A percentile compares a stretch with the other conserved stretches of the same genome.
phyloP scores from a whole-genome alignment of 2,888 invertebrate species.

The Formica aserva region DNA sequence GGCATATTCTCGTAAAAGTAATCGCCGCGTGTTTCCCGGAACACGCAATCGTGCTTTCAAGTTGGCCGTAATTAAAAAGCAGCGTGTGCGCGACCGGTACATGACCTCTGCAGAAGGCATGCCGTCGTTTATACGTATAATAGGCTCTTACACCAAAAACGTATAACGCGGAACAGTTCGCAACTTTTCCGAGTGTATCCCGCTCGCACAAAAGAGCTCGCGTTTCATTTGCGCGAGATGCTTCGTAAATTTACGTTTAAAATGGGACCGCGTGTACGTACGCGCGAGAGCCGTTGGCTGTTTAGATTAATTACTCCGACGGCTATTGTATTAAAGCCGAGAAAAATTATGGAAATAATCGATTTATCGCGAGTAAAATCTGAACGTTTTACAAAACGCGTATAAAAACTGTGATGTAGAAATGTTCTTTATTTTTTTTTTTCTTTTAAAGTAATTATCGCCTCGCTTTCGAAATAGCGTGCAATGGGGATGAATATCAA shows the following conservation, averaged over 20 bases:
- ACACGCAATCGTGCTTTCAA: not conserved
- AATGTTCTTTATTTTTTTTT: not conserved
- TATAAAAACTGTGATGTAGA: not conserved
- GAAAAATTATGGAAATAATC: not conserved
- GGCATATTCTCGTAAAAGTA: not conserved
- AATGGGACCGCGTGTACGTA: not conserved
- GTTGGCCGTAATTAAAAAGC: conserved; percentile 43
- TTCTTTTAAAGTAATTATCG: not conserved
- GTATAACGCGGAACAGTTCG: conserved; percentile 22
- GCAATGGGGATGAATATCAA: not conserved
- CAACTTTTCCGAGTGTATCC: not conserved
- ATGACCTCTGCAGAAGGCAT: not conserved
- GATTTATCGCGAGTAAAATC: conserved; percentile 3
- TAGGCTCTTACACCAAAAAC: conserved; percentile 11
- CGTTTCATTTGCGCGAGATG: conserved; percentile 35
- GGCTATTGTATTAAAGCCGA: not conserved
- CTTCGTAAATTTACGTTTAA: conserved; percentile 60
- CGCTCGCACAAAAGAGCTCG: conserved; percentile 29
- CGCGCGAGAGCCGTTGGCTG: not conserved
- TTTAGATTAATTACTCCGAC: conserved; percentile 7
- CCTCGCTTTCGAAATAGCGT: not conserved
- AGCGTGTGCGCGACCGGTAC: not conserved
- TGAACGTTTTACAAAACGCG: not conserved
- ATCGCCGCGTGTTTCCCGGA: not conserved
- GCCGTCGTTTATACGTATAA: conserved; percentile 24